Base-by-base conservation (phyloP, 2,113 vertebrate species). In the Struthio camelus region DNA sequence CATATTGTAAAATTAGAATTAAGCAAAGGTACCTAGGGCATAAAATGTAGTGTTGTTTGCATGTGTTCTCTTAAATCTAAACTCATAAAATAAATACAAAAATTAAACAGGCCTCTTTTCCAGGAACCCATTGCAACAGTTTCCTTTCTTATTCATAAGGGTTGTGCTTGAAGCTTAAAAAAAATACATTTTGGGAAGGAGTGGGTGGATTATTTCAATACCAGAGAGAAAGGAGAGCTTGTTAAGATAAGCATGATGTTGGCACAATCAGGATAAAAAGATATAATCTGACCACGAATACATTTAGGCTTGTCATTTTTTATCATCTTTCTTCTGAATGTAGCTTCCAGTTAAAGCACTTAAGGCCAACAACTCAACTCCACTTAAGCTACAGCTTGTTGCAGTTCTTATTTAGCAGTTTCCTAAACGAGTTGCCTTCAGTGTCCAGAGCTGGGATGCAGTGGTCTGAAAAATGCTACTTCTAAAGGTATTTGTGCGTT, bases 241-340 rank as follows among this genome's bases (percentile, higher is more conserved):
- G 40, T 89, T 89, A 95, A 82, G 59, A 71, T 85, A 96, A 91
- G 75, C 89, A 87, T 50, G 23, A 62, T 87, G 81, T 58, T 95
- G 85, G 91, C 71, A 87, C 5, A 70, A 77, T 94, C 58, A 25
- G 79, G 19, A 48, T 87, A 90, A 95, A 71, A 79, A 89, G 53
- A 73, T 62, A 61, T 22, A 65, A 89, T 91, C 66, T 80, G 85
- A 82, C 62, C 44, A 44, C 15, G 30, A 87, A 77, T 71, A 91
- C 66, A 69, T 62, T 85, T 76, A 80, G 58, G 15, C 36, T 87
- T 94, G 34, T 62, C 58, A 32, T 51, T 85, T 94, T 69, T 87
- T 80, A 87, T 91, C 19, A 38, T 82, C 82, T 19, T 24, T 28
- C 10, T 44, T 87, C 71, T 93, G 32, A 48, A 61, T 87, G 69